Base-by-base conservation (phyloP, 2,113 vertebrate species). In the Butastur rufipennis region DNA sequence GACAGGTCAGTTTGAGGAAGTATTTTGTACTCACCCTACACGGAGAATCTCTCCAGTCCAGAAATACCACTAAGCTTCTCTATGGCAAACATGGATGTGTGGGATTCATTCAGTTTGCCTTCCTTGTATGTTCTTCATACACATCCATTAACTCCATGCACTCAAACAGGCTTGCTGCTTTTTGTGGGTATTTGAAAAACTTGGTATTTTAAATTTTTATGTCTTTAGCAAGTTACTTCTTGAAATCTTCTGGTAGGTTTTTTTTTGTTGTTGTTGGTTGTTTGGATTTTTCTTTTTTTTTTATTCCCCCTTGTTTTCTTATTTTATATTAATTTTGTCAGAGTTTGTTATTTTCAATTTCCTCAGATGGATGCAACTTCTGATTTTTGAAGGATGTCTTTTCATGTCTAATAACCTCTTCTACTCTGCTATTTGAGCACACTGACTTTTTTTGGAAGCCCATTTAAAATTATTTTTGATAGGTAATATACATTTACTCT, bases 391-490 rank as follows among this genome's bases (percentile, higher is more conserved):
- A 81, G 43, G 47, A 63, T 38, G 15, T 59, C 52, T 92, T 94
- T 87, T 94, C 48, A 40, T 56, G 66, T 22, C 52, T 87, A 94
- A 93, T 75, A 87, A 31, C 52, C 31, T 75, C 50, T 89, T 71
- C 84, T 93, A 89, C 52, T 59, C 75, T 53, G 34, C 38, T 87
- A 12, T 79, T 94, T 68, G 66, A 87, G 61, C 40, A 53, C 11
- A 8, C 43, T 67, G 84, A 42, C 16, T 42, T 71, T 86, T 74
- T 93, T 74, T 58, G 13, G 59, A 96, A 84, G 36, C 3, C 26
- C 4, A 63, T 68, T 89, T 94, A 71, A 95, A 94, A 79, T 89
- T 81, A 26, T 87, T 96, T 92, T 79, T 87, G 56, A 87, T 78
- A 81, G 73, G 43, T 93, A 72, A 75, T 97, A 61, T 87, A 17